Evolutionary conservation across 2,113 vertebrate species (phyloP), one percentile per base, ranked within the genome.

Genomic region (Cryptomyrus ogoouensis): DNA sequence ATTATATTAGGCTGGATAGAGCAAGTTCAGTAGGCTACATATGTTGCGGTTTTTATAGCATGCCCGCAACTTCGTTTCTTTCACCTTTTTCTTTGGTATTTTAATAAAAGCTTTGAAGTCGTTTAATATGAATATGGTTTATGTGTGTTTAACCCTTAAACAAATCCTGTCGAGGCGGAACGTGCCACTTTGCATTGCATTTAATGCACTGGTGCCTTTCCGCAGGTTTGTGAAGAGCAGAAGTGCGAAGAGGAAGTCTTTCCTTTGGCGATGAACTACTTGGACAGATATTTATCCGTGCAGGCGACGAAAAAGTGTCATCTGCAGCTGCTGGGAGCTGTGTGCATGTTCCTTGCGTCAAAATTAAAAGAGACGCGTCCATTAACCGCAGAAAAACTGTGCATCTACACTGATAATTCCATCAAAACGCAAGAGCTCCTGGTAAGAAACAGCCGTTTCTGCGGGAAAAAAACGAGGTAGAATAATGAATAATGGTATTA

Each of bases 341-440:
- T 98, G 42, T 99, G 98, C 95, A 97, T 99, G 95, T 99, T 99
- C 93, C 94, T 99, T 92, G 98, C 98, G 53, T 98, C 98, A 91
- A 99, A 99, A 93, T 95, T 99, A 91, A 98, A 98, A 93, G 98
- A 98, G 93, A 97, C 96, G 93, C 96, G 96, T 90, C 97, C 97
- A 0, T 95, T 99, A 91, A 97, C 97, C 0, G 97, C 97, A 0
- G 97, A 97, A 91, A 98, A 97, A 93, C 95, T 99, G 89, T 99
- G 98, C 94, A 96, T 98, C 93, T 99, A 98, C 89, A 99, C 98
- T 56, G 98, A 99, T 94, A 97, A 98, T 94, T 98, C 98, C 93
- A 96, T 99, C 95, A 96, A 95, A 90, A 95, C 96, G 83, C 95
- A 96, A 92, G 97, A 98, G 93, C 96, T 99, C 95, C 97, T 99